A percentile compares a stretch with the other conserved stretches of the same genome.
Conservation (phyloP, 2,888 invertebrate genomes). For the Oligia latruncula region DNA sequence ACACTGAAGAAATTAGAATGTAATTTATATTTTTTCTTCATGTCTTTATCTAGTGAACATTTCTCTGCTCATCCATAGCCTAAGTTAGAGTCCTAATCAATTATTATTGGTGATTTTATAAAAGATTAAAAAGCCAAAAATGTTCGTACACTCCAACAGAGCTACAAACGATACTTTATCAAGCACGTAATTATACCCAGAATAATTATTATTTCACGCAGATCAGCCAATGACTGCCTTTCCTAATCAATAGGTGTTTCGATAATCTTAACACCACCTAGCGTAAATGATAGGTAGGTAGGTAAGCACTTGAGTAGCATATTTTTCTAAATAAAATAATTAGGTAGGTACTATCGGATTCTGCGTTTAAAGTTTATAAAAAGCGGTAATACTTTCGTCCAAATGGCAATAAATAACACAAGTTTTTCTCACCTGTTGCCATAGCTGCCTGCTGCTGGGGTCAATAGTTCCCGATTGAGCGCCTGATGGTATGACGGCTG, state of each 20-base stretch:
- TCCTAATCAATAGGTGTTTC: background rate
- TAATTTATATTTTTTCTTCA: background rate
- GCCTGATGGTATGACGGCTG: slow-evolving; percentile 75
- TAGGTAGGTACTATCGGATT: background rate
- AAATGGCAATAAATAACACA: background rate
- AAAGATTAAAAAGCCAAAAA: background rate
- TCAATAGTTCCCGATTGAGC: slow-evolving; percentile 74
- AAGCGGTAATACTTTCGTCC: background rate
- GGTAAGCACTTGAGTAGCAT: background rate
- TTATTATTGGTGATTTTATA: background rate
- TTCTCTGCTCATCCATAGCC: background rate
- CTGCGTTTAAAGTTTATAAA: background rate
- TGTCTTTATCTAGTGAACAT: background rate
- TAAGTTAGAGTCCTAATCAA: background rate
- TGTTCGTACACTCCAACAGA: background rate
- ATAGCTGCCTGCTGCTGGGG: slow-evolving; percentile 77
- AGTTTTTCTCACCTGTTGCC: slow-evolving; percentile 70
- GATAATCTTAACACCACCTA: background rate
- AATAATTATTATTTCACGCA: background rate
- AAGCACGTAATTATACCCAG: background rate
- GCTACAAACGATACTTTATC: background rate
- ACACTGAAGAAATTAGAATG: background rate
- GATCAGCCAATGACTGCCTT: background rate
- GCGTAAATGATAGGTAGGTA: background rate
- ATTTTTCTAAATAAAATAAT: background rate